Base-by-base conservation (phyloP, 2,888 invertebrate genomes). In the Cordilura impudica region DNA sequence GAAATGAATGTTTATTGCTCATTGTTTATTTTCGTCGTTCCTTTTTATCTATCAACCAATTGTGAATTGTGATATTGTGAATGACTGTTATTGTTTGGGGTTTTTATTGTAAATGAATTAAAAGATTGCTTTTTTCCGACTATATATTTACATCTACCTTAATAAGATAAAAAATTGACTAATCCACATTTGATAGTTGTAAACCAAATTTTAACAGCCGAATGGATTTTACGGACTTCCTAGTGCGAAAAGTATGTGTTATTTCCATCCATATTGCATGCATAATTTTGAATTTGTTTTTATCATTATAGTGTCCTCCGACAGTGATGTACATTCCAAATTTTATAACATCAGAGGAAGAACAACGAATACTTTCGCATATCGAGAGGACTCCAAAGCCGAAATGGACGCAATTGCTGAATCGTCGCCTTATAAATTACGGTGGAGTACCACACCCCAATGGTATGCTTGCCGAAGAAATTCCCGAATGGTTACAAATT, bases 361-460 rank as follows among this genome's bases (percentile, higher is more conserved):
- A 96, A 87, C 90, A 91, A 61, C 88, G 91, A 21, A 92, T 99
- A 78, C 85, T 97, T 54, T 91, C 93, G 35, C 92, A 94, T 83
- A 93, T 98, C 21, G 94, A 96, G 85, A 90, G 91, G 43, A 94
- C 94, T 8, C 98, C 99, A 87, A 95, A 93, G 85, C 98, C 98
- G 7, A 98, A 98, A 90, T 99, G 99, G 99, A 97, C 97, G 1
- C 95, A 95, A 86, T 91, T 99, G 45, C 93, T 95, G 18, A 95
- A 97, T 87, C 92, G 99, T 81, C 92, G 98, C 81, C 91, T 99
- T n/a, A 98, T 99, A 88, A 98, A 99, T 89, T 99, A 98, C 94
- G 99, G 99, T 21, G 99, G 99, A 0, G 91, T 98, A 70, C 98
- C 98, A 0, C 97, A 97, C 88, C 93, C 92, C 14, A 97, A 96